A percentile compares a stretch with the other conserved stretches of the same genome.
Evolutionary conservation across 2,888 invertebrate species (phyloP).

Genomic region (Ormia ochracea): DNA sequence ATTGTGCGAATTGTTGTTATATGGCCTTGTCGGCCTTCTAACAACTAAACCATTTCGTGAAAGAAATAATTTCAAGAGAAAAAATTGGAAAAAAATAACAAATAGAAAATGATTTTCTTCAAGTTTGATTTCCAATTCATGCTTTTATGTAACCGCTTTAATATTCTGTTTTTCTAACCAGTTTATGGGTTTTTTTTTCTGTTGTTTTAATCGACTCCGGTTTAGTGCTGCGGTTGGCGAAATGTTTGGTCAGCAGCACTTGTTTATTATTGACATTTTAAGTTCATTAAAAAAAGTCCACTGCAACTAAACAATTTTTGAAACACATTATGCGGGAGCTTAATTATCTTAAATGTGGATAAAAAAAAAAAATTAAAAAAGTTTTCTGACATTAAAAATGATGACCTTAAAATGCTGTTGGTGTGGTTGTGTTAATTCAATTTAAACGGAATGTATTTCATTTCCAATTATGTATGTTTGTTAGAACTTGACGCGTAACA

Average conservation of each 20-base stretch:
- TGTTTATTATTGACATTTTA: constrained; percentile 50
- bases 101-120: neutral
- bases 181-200: constrained; percentile 9
- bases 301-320: neutral
- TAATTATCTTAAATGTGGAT: constrained; percentile 50
- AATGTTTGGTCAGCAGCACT: constrained; percentile 38
- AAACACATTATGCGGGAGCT: constrained; percentile 46
- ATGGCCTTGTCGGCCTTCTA: no score
- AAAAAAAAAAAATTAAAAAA: neutral
- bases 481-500: neutral
- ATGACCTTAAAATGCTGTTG: constrained; percentile 25
- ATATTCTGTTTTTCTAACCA: constrained; percentile 20
- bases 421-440: constrained; percentile 10
- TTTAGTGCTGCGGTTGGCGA: constrained; percentile 42
- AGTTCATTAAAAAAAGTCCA: neutral
- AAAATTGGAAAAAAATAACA: neutral
- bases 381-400: constrained; percentile 24
- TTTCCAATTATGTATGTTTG: neutral
- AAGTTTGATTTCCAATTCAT: neutral
- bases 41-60: no score
- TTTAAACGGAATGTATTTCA: constrained; percentile 2
- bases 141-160: constrained; percentile 28
- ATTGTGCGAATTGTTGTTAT: no score
- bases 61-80: no score
- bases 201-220: constrained; percentile 1